Conservation (phyloP, 1,140 invertebrate species). For the Melanaphis sacchari region DNA sequence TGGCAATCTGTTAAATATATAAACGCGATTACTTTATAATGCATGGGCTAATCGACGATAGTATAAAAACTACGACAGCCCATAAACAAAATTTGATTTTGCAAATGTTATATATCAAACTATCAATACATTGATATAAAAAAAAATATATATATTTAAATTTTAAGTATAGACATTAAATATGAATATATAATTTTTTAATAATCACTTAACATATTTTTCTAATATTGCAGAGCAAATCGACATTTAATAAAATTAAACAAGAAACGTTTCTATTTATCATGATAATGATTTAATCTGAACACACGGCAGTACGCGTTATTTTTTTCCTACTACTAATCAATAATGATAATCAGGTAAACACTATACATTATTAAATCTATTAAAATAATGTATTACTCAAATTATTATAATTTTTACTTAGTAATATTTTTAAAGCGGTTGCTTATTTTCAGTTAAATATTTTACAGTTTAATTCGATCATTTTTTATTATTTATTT, state of each 20-base stretch:
- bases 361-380: too few relatives aligned
- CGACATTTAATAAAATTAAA: not conserved
- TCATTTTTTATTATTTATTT: not conserved
- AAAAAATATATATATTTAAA: not conserved
- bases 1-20: too few relatives aligned
- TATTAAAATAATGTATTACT: too few relatives aligned
- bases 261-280: not conserved
- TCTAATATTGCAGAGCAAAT: not conserved
- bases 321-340: not conserved
- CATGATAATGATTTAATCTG: not conserved
- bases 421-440: not conserved
- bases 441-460: not conserved
- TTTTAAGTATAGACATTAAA: not conserved
- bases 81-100: not conserved
- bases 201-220: not conserved
- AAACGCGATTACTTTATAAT: too few relatives aligned
- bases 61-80: not conserved
- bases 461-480: not conserved
- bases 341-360: not conserved
- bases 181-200: not conserved
- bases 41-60: not conserved
- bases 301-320: not conserved
- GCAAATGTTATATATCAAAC: too few relatives aligned
- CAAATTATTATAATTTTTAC: not conserved
- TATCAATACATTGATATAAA: too few relatives aligned